A percentile compares a stretch with the other conserved stretches of the same genome.
phyloP scores from a whole-genome alignment of 2,797 vertebrate genomes.

The Pseudopleuronectes americanus region DNA sequence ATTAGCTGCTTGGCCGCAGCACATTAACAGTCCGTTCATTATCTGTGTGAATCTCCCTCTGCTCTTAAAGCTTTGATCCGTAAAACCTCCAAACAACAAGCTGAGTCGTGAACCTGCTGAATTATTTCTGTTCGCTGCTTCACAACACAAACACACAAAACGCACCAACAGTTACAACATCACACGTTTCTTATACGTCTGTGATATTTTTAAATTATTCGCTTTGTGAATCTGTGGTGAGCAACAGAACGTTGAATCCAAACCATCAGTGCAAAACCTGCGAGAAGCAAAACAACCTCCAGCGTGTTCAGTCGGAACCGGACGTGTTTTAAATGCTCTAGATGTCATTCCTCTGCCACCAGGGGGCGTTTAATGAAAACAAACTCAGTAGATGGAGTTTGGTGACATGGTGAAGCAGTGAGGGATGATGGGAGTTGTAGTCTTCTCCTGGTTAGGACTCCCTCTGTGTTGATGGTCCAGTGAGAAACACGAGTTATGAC shows the following conservation, averaged over 20 bases:
- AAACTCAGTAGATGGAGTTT: too few species aligned
- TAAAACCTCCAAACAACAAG: constrained; percentile 61
- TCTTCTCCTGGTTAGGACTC: too few species aligned
- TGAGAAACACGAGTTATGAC: too few species aligned
- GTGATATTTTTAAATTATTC: constrained; percentile 44
- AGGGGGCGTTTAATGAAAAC: too few species aligned
- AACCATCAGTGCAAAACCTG: background rate
- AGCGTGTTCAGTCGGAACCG: too few species aligned
- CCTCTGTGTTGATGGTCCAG: too few species aligned
- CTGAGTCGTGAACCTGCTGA: constrained; percentile 55
- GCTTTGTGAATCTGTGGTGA: constrained; percentile 30
- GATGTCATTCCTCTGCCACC: too few species aligned
- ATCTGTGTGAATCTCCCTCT: constrained; percentile 60
- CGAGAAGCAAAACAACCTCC: too few species aligned
- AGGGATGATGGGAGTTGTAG: too few species aligned
- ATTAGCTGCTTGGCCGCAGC: constrained; percentile 94
- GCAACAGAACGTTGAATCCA: constrained; percentile 20
- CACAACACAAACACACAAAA: background rate
- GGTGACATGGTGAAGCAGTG: too few species aligned
- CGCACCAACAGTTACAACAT: constrained; percentile 1
- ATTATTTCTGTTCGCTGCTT: constrained; percentile 30
- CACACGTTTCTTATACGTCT: constrained; percentile 25
- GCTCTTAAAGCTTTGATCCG: constrained; percentile 71
- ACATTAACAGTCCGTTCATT: constrained; percentile 97
- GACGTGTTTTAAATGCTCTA: too few species aligned